Base-by-base conservation (phyloP, 2,113 vertebrate species). In the Paraplagusia blochii region DNA sequence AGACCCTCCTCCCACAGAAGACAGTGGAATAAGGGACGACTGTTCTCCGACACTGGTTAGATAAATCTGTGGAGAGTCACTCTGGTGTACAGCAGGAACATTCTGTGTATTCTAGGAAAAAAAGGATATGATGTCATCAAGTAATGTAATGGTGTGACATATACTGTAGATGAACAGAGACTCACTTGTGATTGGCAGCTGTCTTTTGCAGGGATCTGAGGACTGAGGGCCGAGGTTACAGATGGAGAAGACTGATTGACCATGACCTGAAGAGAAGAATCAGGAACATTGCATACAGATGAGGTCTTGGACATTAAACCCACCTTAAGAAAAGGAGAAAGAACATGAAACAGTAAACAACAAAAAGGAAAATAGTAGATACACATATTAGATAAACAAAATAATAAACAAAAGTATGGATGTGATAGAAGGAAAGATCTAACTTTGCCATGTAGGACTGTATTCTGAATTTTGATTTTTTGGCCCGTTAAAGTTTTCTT, bases 171-270 rank as follows among this genome's bases (percentile, higher is more conserved):
- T 36, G 36, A 11, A 16, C 34, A 1, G 1, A 58, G 0, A 19
- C 83, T 54, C 16, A 86, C 86, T 74, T 88, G 84, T 17, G 79
- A 69, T 35, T 80, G 80, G 66, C 70, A 39, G 55, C 35, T 8
- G 53, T 53, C 0, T 66, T n/a, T 74, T 66, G 58, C 22, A 1
- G 86, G 54, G 0, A 83, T 83, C 82, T 90, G 89, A 0, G 91
- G 90, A 59, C 90, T 91, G 50, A 84, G 81, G 7, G 85, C 81
- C 0, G 88, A 89, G 3, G 89, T 90, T 1, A 80, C 69, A 52
- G 84, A 89, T 0, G 90, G 91, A 12, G 91, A 91, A 0, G 87
- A 69, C 58, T 91, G 90, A 16, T 86, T 85, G 55, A 90, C 87
- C 0, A 90, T 89, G 57, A 92, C 90, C 75, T 92, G 88, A 39